Evolutionary conservation across 2,888 invertebrate species (phyloP), one percentile per base, ranked within the genome.

Genomic region (Eulithis testata): DNA sequence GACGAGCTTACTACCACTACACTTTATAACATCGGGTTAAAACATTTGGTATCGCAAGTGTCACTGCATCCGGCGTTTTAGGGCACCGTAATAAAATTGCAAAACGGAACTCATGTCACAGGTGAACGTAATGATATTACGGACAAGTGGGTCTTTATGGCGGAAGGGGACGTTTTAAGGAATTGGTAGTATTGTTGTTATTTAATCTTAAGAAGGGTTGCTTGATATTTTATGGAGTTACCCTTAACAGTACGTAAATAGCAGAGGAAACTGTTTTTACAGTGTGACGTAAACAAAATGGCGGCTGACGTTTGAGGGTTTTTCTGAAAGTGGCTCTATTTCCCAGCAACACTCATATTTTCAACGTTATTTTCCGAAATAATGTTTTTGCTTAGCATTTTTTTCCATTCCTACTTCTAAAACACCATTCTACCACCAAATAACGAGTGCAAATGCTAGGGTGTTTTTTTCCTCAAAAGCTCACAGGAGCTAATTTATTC

Each of bases 61-160:
- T 37, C 54, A 37, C 36, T 52, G 63, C 56, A 59, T 63, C 63
- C 61, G 66, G 53, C 54, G 50, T 65, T 57, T 61, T 63, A 66
- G 66, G 66, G 66, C 63, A 57, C 66, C 63, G 60, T 60, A 67
- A 67, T 67, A 67, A 67, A 63, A 67, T 63, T 53, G 45, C 53
- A 52, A 53, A 67, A 67, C 66, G 67, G 68, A 60, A 61, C 61
- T 57, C 59, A 45, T 58, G 73, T 70, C 73, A 67, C 73, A 73
- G 73, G 73, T 73, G 73, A 66, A 63, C 49, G 66, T 66, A 65
- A 68, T 61, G 58, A 70, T 67, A 70, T 73, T 68, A 70, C 61
- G 65, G 68, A 70, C 68, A 70, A 73, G 63, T 65, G 49, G 59
- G 65, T 21, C 59, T 64, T 64, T 60, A 60, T 62, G 60, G 43